phyloP scores from a whole-genome alignment of 2,113 vertebrate genomes.

The Hydrolagus affinis region DNA sequence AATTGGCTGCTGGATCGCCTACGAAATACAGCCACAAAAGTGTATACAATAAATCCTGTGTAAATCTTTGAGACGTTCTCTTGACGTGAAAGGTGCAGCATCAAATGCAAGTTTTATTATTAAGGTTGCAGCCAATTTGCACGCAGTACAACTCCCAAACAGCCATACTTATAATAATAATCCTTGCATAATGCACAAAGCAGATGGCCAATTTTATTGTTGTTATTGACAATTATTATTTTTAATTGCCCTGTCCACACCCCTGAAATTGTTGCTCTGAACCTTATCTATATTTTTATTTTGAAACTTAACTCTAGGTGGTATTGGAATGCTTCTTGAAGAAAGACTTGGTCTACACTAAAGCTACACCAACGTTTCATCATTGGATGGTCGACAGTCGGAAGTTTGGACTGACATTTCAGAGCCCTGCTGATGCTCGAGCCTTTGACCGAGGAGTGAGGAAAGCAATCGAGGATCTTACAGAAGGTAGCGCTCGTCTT shows the following conservation, averaged over 20 bases:
- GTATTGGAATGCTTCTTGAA: constrained; percentile 91
- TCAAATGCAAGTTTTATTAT: no score
- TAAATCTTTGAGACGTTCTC: no score
- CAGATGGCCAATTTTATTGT: not conserved
- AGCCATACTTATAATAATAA: no score
- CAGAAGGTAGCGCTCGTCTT: constrained; percentile 70
- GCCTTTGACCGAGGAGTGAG: constrained; percentile 94
- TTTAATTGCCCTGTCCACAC: not conserved
- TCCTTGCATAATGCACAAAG: not conserved
- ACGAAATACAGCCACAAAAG: no score
- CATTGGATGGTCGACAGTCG: constrained; percentile 96
- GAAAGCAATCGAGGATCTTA: constrained; percentile 93
- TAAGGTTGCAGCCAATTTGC: no score
- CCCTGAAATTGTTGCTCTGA: not conserved
- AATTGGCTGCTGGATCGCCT: not conserved
- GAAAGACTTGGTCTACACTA: constrained; percentile 93
- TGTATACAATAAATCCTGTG: no score
- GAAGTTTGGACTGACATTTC: constrained; percentile 90
- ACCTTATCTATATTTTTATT: constrained; percentile 40
- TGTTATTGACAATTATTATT: not conserved
- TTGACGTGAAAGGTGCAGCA: no score
- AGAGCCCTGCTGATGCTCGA: constrained; percentile 90
- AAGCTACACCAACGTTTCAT: constrained; percentile 98
- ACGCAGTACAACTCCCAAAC: no score
- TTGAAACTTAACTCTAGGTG: constrained; percentile 56